These are phyloP conservation scores for Anolis apletophallus DNA, from an alignment of 2,797 vertebrate genomes.

Conservation along the genomic window DNA sequence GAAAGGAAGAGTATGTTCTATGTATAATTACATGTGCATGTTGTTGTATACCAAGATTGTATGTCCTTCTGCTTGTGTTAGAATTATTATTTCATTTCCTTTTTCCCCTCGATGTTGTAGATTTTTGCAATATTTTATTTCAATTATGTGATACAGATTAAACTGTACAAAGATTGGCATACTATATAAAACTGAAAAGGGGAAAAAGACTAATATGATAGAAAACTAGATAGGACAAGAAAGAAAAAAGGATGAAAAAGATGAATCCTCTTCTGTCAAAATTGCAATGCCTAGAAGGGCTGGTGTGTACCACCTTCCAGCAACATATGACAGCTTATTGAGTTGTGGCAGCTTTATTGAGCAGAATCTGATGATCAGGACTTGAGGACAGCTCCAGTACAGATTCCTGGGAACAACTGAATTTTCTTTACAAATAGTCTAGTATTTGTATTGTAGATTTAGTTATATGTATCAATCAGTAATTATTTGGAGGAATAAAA, in stretches of 20 bases:
- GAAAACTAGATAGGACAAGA: no score
- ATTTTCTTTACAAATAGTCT: background rate
- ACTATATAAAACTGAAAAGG: no score
- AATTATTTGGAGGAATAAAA: background rate
- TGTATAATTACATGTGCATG: conserved; percentile 3
- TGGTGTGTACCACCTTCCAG: background rate
- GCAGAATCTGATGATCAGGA: background rate
- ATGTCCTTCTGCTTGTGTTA: background rate
- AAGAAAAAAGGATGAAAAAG: no score
- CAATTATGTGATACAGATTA: no score
- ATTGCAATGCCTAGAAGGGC: background rate
- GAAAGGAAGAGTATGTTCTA: background rate
- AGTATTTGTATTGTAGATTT: background rate
- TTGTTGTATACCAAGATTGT: background rate
- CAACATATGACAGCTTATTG: background rate
- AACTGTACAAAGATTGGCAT: no score
- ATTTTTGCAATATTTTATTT: no score
- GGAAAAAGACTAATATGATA: no score
- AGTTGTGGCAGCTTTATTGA: background rate
- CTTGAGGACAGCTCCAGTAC: background rate
- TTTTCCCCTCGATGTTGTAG: no score
- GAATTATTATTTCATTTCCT: background rate
- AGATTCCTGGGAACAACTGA: background rate
- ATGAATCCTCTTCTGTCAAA: background rate
- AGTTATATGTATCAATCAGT: background rate